Base-by-base conservation (phyloP, 2,888 invertebrate genomes). In the Catocala fraxini region DNA sequence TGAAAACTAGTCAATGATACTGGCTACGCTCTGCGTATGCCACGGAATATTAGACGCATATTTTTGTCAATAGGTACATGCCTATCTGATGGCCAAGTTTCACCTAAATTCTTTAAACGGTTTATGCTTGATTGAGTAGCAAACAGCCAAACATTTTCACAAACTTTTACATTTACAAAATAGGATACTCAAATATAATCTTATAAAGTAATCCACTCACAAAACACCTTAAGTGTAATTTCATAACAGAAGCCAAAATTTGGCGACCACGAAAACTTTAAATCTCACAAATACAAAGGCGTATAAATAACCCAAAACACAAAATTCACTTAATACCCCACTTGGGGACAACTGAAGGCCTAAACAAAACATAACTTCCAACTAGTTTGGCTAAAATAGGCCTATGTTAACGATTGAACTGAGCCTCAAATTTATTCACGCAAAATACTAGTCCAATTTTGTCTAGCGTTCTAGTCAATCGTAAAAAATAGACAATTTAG, bases 321-420 rank as follows among this genome's bases (percentile, higher is more conserved):
- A 47, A 66, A 67, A 68, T 73, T 66, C 68, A 59, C 66, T 70
- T 72, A 70, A 71, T 75, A 59, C 13, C 60, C 43, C 73, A 15
- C 70, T 54, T 13, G 70, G 65, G 68, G 56, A 57, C 45, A 35
- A 54, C 59, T 53, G 42, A 7, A 48, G 47, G 63, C 13, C 59
- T 57, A 49, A 68, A 75, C 70, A 60, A 58, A 72, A 72, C 54
- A 60, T 59, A 75, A 67, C 62, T 67, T 53, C 34, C 0, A 65
- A 75, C 68, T 68, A 67, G 46, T 66, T 64, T 41, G 15, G 9
- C 35, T 47, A 43, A 43, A 39, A 48, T 49, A 42, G 46, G 62
- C 43, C 59, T 59, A 49, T 15, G 48, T 45, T 67, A 65, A 66
- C 64, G 62, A 65, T 61, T 35, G 49, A 47, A 15, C 65, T 63